These are phyloP conservation scores for Diaphora mendica DNA, from an alignment of 2,888 invertebrate species.

Conservation along the genomic window DNA sequence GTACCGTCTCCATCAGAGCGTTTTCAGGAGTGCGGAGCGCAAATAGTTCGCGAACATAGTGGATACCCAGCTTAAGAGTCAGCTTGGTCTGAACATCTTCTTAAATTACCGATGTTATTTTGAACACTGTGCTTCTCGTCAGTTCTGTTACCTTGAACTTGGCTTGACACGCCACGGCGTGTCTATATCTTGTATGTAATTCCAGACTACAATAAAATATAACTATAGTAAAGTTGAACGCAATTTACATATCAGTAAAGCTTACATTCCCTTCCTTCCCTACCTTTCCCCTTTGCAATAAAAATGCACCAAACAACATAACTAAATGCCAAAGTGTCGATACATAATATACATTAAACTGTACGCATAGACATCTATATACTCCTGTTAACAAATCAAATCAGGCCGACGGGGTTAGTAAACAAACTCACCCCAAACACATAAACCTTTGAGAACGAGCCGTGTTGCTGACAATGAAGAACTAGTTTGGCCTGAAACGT, in stretches of 20 bases:
- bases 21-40: too few species aligned
- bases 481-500: conserved; percentile 56
- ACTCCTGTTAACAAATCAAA: conserved; percentile 59
- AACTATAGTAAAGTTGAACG: not conserved
- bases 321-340: conserved; percentile 6
- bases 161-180: too few species aligned
- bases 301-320: conserved; percentile 20
- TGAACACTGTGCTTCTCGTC: too few species aligned
- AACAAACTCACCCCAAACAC: conserved; percentile 67
- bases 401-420: conserved; percentile 62
- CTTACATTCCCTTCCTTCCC: not conserved
- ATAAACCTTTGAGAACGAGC: conserved; percentile 47
- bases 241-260: not conserved
- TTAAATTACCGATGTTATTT: too few species aligned
- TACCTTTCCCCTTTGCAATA: too few species aligned
- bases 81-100: too few species aligned
- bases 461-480: conserved; percentile 50
- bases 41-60: too few species aligned
- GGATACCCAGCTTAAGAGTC: too few species aligned
- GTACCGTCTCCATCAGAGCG: too few species aligned
- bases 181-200: too few species aligned
- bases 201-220: not conserved
- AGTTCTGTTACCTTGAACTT: too few species aligned
- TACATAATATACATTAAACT: not conserved
- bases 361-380: conserved; percentile 11